A percentile compares a stretch with the other conserved stretches of the same genome.
Evolutionary conservation across 2,888 invertebrate species (phyloP).

Genomic region (Drosophila hamatofila): DNA sequence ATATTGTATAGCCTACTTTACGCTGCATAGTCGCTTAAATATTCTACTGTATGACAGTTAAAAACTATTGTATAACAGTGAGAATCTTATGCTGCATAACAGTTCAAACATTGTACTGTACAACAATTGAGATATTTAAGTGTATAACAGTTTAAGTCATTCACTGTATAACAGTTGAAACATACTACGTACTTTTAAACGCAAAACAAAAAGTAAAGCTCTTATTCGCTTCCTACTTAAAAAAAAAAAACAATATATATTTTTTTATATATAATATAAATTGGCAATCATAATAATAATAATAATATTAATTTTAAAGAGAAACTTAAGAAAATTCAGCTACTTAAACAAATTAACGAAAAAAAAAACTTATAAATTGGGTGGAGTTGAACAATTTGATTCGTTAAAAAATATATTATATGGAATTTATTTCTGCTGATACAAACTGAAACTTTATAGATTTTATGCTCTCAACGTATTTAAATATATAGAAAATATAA

Average conservation of each 20-base stretch:
- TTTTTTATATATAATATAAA: slow-evolving; percentile 8
- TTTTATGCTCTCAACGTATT: slow-evolving; percentile 10
- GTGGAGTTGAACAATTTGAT: slow-evolving; percentile 77
- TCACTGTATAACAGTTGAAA: background rate
- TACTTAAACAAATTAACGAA: slow-evolving; percentile 71
- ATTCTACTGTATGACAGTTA: background rate
- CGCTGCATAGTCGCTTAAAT: background rate
- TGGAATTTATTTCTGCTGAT: slow-evolving; percentile 33
- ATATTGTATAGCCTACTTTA: background rate
- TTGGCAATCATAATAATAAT: slow-evolving; percentile 14
- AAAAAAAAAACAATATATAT: slow-evolving; percentile 1
- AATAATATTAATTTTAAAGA: slow-evolving; percentile 21
- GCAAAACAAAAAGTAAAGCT: slow-evolving; percentile 19
- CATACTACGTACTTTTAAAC: slow-evolving; percentile 4
- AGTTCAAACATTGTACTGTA: background rate
- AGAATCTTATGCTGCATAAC: background rate
- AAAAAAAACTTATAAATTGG: slow-evolving; percentile 83
- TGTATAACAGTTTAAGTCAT: background rate
- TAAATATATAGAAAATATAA: slow-evolving; percentile 31
- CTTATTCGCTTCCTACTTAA: slow-evolving; percentile 16
- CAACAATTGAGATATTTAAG: background rate
- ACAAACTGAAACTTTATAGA: slow-evolving; percentile 44
- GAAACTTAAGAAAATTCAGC: slow-evolving; percentile 60
- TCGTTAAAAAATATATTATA: slow-evolving; percentile 29
- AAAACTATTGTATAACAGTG: background rate